phyloP scores from a whole-genome alignment of 2,797 vertebrate species.

The Enoplosus armatus region DNA sequence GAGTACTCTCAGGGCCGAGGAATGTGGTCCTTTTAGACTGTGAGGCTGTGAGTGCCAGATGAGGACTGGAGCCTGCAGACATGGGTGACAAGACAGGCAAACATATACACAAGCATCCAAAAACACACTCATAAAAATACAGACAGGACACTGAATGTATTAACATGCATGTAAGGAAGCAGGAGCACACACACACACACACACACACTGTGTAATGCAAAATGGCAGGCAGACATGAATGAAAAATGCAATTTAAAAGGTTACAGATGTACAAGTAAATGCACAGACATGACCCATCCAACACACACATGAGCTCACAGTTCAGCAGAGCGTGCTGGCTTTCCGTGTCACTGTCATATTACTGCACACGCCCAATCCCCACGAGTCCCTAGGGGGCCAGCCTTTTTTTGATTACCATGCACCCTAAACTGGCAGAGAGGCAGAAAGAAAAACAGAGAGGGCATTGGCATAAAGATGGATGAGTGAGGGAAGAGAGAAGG shows the following conservation, averaged over 20 bases:
- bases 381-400: slow-evolving; percentile 32
- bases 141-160: background rate
- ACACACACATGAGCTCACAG: slow-evolving; percentile 32
- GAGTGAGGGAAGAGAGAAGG: background rate
- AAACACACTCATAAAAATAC: background rate
- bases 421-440: slow-evolving; percentile 56
- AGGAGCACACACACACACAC: background rate
- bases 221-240: slow-evolving; percentile 15
- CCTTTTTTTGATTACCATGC: slow-evolving; percentile 62
- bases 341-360: slow-evolving; percentile 79
- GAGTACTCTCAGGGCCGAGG: slow-evolving; percentile 16
- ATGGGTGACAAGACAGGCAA: slow-evolving; percentile 52
- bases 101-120: slow-evolving; percentile 1
- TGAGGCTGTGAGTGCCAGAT: slow-evolving; percentile 56
- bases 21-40: slow-evolving; percentile 46
- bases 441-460: slow-evolving; percentile 9
- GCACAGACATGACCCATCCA: slow-evolving; percentile 37
- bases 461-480: slow-evolving; percentile 16
- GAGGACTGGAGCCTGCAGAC: slow-evolving; percentile 62
- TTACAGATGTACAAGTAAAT: slow-evolving; percentile 54
- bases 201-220: background rate
- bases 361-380: slow-evolving; percentile 58
- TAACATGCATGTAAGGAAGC: background rate
- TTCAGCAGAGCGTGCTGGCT: slow-evolving; percentile 66
- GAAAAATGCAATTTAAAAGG: slow-evolving; percentile 31